Evolutionary conservation across 2,888 invertebrate genomes (phyloP), one percentile per base, ranked within the genome.

Genomic region (Leucozona laternaria): DNA sequence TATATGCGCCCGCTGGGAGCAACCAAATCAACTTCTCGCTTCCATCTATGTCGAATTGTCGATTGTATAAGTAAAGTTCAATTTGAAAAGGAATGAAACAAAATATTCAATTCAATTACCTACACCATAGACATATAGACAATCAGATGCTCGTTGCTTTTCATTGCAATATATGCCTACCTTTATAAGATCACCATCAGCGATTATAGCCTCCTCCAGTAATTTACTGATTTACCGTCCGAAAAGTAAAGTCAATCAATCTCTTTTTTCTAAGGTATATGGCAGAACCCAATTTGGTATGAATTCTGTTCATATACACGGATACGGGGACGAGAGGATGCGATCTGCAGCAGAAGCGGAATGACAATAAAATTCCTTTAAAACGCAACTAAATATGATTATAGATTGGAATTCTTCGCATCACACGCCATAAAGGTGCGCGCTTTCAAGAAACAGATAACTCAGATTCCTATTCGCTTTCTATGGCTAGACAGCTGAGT

Each of bases 381-480:
- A 57, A 71, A 71, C 64, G 71, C 70, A 76, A 71, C 81, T 77
- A 64, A 77, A 77, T 81, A 77, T 81, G 71, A 81, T 76, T 76
- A 62, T 53, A 55, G 43, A 37, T 55, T 48, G 80, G 76, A 81
- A 76, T 81, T 64, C 71, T 10, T 10, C 62, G 58, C 55, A 45
- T 43, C 81, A 70, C 75, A 71, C 62, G 48, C 77, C 37, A 76
- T 53, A 55, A 62, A 76, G 70, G 76, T 76, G 53, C 28, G 60
- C 80, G 55, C 45, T 68, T 70, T 70, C n/a, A 60, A 80, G 62
- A 53, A 34, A 68, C 55, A 76, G 62, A 81, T 80, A 70, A 55
- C 37, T 68, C 5, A 55, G 55, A 80, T 71, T 77, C 77, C 77
- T 81, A 81, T 77, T 77, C 62, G 70, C 71, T 81, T 77, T 81